A percentile compares a stretch with the other conserved stretches of the same genome.
These are phyloP conservation scores for Burhinus bistriatus DNA, from an alignment of 2,113 vertebrate genomes.

Conservation along the genomic window DNA sequence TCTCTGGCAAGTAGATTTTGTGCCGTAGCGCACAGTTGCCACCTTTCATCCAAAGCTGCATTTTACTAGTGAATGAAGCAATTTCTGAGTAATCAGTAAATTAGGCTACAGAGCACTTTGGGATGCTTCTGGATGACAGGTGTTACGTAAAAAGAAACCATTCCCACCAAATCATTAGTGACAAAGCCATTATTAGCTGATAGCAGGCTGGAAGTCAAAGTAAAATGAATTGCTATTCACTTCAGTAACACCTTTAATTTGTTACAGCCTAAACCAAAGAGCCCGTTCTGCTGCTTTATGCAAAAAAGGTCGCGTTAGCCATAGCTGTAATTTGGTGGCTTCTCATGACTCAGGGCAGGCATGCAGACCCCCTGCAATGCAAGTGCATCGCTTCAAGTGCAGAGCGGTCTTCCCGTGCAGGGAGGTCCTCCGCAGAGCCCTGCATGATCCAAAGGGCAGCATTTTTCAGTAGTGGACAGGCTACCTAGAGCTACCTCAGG, in stretches of 20 bases:
- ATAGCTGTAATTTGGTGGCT: background rate
- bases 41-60: background rate
- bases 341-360: background rate
- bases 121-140: background rate
- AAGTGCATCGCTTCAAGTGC: background rate
- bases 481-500: background rate
- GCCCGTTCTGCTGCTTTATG: background rate
- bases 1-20: background rate
- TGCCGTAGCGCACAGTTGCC: background rate
- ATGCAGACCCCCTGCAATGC: background rate
- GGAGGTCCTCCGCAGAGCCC: background rate
- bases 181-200: slow-evolving; percentile 3
- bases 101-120: background rate
- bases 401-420: fast-evolving
- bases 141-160: background rate
- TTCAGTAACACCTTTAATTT: background rate
- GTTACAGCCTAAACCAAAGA: background rate
- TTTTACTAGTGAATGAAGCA: background rate
- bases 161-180: background rate
- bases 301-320: fast-evolving
- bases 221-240: background rate
- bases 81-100: slow-evolving; percentile 12
- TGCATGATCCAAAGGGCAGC: background rate
- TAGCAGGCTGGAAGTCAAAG: background rate
- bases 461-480: fast-evolving